Evolutionary conservation across 2,797 vertebrate species (phyloP).

Genomic region (Rhinatrema bivittatum): DNA sequence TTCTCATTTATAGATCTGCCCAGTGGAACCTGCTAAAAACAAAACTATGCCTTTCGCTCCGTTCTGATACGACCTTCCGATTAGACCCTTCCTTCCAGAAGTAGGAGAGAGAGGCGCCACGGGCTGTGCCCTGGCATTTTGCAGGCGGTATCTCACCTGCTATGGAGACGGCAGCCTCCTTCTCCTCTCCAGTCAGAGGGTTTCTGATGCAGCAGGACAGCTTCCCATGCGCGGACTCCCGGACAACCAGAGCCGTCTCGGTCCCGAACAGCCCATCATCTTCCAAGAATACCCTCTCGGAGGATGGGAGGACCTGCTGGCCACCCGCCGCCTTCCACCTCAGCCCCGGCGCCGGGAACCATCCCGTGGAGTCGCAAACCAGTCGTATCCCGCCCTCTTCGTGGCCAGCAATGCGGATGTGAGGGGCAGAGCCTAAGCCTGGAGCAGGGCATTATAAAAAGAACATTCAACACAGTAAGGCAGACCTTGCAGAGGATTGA

Average conservation of each 20-base stretch:
- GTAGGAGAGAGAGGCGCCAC: too few species aligned
- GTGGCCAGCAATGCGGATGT: conserved; percentile 24
- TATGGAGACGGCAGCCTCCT: conserved; percentile 27
- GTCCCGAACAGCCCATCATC: conserved; percentile 18
- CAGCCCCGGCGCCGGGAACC: conserved; percentile 28
- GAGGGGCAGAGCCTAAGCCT: conserved; percentile 30
- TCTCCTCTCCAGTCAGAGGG: conserved; percentile 18
- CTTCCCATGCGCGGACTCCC: background rate
- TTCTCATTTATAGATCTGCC: too few species aligned
- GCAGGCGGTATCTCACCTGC: conserved; percentile 23
- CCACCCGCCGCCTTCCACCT: conserved; percentile 24
- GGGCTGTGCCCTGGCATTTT: too few species aligned
- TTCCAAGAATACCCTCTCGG: conserved; percentile 12
- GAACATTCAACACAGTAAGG: background rate
- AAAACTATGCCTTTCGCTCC: too few species aligned
- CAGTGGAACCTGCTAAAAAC: too few species aligned
- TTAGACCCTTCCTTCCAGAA: too few species aligned
- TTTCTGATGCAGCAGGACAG: conserved; percentile 33
- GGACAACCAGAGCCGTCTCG: conserved; percentile 19
- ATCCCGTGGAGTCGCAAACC: conserved; percentile 24
- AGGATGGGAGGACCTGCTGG: conserved; percentile 14
- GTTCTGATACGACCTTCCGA: too few species aligned
- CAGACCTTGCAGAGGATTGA: background rate
- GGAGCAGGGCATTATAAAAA: background rate
- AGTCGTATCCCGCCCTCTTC: conserved; percentile 20